These are phyloP conservation scores for Timandra comae DNA, from an alignment of 2,888 invertebrate genomes.

Conservation along the genomic window DNA sequence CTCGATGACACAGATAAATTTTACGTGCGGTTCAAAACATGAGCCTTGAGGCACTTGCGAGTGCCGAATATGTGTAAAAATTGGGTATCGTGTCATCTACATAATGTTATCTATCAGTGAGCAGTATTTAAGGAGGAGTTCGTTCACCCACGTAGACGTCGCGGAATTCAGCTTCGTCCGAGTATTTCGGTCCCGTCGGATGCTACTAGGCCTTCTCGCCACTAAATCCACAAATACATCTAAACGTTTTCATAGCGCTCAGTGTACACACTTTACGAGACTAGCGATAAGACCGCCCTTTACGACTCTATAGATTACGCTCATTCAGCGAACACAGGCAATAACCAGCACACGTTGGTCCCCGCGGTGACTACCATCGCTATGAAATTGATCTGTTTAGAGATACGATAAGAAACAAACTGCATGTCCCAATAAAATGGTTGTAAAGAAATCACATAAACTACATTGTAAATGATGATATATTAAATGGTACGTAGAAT, in stretches of 20 bases:
- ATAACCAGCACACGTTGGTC: constrained; percentile 5
- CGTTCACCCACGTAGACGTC: constrained; percentile 69
- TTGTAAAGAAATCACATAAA: constrained; percentile 2
- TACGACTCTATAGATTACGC: constrained; percentile 40
- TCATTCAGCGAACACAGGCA: constrained; percentile 24
- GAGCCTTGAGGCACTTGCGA: too few species aligned
- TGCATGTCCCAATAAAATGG: too few species aligned
- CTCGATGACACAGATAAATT: too few species aligned
- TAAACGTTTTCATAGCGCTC: constrained; percentile 38
- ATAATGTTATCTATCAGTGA: constrained; percentile 39
- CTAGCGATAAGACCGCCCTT: constrained; percentile 46
- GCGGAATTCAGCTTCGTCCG: constrained; percentile 66
- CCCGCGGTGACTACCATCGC: too few species aligned
- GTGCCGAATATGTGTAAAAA: too few species aligned
- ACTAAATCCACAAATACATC: constrained; percentile 61
- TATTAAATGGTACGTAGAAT: constrained; percentile 34
- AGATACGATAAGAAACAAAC: neutral
- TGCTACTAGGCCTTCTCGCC: constrained; percentile 60
- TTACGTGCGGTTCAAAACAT: too few species aligned
- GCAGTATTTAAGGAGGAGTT: constrained; percentile 45
- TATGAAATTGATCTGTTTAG: too few species aligned
- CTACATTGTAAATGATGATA: constrained; percentile 33
- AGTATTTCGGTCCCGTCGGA: constrained; percentile 62
- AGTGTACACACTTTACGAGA: constrained; percentile 48
- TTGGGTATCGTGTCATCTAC: constrained; percentile 18